Base-by-base conservation (phyloP, 1,140 invertebrate genomes). In the Babylonia areolata region DNA sequence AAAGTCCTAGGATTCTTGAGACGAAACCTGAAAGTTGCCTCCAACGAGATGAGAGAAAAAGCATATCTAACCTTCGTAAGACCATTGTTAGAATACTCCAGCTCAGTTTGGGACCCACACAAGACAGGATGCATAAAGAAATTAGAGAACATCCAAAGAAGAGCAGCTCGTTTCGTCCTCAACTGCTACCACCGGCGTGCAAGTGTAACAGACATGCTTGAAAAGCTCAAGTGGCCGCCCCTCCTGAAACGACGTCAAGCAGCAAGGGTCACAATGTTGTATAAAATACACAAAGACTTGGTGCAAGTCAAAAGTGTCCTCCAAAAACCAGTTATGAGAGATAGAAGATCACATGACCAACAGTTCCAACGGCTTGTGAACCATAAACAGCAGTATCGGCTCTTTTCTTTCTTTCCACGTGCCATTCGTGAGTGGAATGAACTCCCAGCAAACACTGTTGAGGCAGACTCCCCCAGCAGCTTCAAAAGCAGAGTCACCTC, bases 101-200 rank as follows among this genome's bases (percentile, higher is more conserved):
- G 23, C 20, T 42, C 79, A 33, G 79, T 42, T 46, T 81, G 79
- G 79, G 79, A 81, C 79, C 40, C 79, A 42, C 33, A 81, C 79
- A n/a, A 12, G 3, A 58, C 6, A 23, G 17, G 39, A 5, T n/a
- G 39, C 51, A 81, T 81, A 6, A 28, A 81, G 33, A 51, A 58
- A 46, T 20, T 42, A 28, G 79, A 81, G n/a, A 33, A 23, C 42
- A 33, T 81, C 40, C 11, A 78, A 28, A 39, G 11, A 39, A n/a
- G 3, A 33, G 77, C 77, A 33, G 77, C 77, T 33, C 9, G 77
- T 23, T 78, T 40, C 40, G 77, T 78, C n/a, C 3, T 39, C 11
- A 78, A 78, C 77, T 17, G 77, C 6, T 78, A 78, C 40, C 37
- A 42, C 40, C 20, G 33, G 1, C 20, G 1, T 40, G 20, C 33